Base-by-base conservation (phyloP, 2,888 invertebrate species). In the Cetonia aurata region DNA sequence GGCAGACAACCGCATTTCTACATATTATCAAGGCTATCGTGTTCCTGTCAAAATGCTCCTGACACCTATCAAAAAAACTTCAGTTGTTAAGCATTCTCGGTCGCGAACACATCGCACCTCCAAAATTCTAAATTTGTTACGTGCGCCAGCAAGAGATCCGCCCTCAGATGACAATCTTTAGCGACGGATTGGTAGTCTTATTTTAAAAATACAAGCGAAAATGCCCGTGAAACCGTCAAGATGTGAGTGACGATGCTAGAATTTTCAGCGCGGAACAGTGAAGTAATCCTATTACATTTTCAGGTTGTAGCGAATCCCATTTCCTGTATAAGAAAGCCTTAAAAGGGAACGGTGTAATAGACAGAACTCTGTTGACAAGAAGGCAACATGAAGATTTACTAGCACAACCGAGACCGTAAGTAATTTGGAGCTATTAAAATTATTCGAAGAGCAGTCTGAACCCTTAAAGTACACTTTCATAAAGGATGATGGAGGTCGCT, bases 351-450 rank as follows among this genome's bases (percentile, higher is more conserved):
- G 55, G 67, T n/a, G 53, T 57, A 6, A 59, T 69, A 15, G 69
- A 72, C 17, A 65, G 72, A 9, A 57, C 57, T 2, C 13, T 72
- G 15, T 33, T 72, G n/a, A 72, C 72, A 4, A 56, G 69, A 13
- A 72, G 41, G 48, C 72, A 72, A 59, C 69, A 72, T 52, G 57
- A 66, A 10, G 25, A 57, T 12, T 53, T 72, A 13, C 50, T 72
- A 12, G 62, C 66, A 0, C 55, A 41, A 33, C 72, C 72, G 6
- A 66, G 69, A 50, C 66, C 69, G 72, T 72, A 60, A 69, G 69
- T 65, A 19, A 17, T 8, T 25, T 41, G 9, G 6, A 33, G 1
- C 0, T 46, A 46, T 62, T 25, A 4, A 4, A 25, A 25, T 25
- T 25, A 25, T 25, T 25, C 25, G 25, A 25, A 25, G n/a, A 25